Percentiles rank a stretch among this genome's conserved stretches.
Evolutionary conservation across 2,113 vertebrate species (phyloP).

Genomic region (Notiomystis cincta): DNA sequence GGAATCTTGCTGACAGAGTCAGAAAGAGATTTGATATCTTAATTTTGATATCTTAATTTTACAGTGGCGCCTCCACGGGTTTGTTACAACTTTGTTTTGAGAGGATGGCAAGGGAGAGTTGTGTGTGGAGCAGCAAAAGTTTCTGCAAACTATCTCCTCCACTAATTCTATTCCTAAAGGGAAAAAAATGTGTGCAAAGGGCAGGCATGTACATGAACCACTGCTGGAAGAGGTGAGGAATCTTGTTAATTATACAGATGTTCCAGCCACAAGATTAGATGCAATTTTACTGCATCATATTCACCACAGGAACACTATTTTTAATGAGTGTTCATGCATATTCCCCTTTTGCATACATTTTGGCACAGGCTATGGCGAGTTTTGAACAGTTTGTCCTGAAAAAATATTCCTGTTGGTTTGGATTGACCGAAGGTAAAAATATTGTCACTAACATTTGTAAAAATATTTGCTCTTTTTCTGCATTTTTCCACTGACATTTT

Average conservation of each 20-base stretch:
- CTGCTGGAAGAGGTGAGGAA: slow-evolving; percentile 12
- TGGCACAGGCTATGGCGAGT: slow-evolving; percentile 17
- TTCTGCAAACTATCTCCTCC: not conserved
- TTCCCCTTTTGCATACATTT: slow-evolving; percentile 25
- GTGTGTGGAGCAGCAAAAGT: not conserved
- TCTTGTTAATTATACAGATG: slow-evolving; percentile 21
- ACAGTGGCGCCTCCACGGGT: not conserved
- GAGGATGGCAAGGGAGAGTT: not conserved
- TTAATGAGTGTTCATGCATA: not conserved
- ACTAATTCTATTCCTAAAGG: not conserved
- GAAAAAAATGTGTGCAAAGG: not conserved
- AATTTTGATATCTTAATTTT: not conserved
- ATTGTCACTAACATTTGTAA: slow-evolving; percentile 52
- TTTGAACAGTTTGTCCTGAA: slow-evolving; percentile 40
- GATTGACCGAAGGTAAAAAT: slow-evolving; percentile 64
- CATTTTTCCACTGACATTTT: slow-evolving; percentile 65
- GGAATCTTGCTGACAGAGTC: not conserved
- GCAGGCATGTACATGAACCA: not conserved
- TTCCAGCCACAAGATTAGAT: slow-evolving; percentile 14
- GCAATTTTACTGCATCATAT: not conserved
- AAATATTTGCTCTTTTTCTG: slow-evolving; percentile 62
- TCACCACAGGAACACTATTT: slow-evolving; percentile 18
- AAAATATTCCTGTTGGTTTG: slow-evolving; percentile 50
- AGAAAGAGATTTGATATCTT: not conserved
- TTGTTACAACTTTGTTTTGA: not conserved